Evolutionary conservation across 1,140 invertebrate genomes (phyloP), one percentile per base, ranked within the genome.

Genomic region (Drosophila nigromelanica): DNA sequence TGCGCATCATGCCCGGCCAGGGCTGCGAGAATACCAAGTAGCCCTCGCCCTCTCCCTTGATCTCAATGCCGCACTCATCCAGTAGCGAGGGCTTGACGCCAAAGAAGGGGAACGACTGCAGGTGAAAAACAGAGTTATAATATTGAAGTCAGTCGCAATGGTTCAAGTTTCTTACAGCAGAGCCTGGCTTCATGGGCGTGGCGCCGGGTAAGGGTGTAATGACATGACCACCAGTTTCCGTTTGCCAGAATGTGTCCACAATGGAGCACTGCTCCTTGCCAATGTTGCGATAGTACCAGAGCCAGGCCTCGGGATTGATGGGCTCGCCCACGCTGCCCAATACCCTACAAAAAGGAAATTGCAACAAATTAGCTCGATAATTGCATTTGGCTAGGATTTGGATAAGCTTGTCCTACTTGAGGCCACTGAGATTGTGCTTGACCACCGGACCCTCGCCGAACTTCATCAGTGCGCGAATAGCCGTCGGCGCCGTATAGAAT

Each of bases 171-270:
- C 95, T 95, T 94, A 98, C 97, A 73, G 98, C 98, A 63, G 98
- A 97, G 54, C 98, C 98, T 4, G 98, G 98, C 93, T 99, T 99
- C 94, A 98, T 97, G 5, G 97, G 97, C 8, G 97, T 98, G 11
- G 96, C 97, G 33, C 98, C 98, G 24, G 99, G 99, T 27, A 99
- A 92, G 30, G 98, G 97, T 43, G 98, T 99, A 2, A 99, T 94
- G 1, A 99, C 97, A 93, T 98, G 97, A 2, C 97, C 97, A 8
- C 98, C 98, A 21, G 98, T 99, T 94, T 99, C 98, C 1, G 99
- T 99, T 93, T 99, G 98, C 98, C 98, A 99, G 92, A 98, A 99
- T 1, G 99, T 99, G 89, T 99, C 99, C 0, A 97, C 97, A 89
- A 99, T 97, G 50, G 98, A 97, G 91, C 96, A 97, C 61, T 94